Conservation (phyloP, 2,888 invertebrate species). For the Leptopterna dolabrata region DNA sequence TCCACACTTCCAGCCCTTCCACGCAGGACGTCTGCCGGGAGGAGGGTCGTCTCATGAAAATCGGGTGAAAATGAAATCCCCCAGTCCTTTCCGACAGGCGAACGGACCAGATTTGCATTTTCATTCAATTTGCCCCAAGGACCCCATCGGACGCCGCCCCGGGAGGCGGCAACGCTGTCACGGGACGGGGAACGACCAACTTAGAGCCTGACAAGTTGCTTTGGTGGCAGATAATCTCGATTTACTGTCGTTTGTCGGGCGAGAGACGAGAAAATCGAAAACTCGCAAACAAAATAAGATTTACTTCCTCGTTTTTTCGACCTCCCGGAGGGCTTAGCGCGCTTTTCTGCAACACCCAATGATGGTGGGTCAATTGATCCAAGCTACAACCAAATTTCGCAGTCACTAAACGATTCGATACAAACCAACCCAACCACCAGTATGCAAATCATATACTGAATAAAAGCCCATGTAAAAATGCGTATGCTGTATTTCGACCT, state of each 20-base stretch:
- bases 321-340: too few relatives aligned
- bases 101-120: background rate
- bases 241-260: background rate
- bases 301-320: background rate
- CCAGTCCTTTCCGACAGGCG: background rate
- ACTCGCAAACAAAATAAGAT: background rate
- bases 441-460: too few relatives aligned
- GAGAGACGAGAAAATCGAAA: conserved; percentile 10
- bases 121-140: conserved; percentile 15
- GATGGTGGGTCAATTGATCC: too few relatives aligned
- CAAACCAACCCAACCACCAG: too few relatives aligned
- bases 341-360: too few relatives aligned
- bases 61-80: background rate
- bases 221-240: conserved; percentile 16
- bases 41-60: background rate
- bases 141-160: background rate
- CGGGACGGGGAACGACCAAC: background rate
- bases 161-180: background rate
- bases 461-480: too few relatives aligned
- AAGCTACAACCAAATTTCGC: too few relatives aligned
- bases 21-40: background rate
- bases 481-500: too few relatives aligned
- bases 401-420: too few relatives aligned
- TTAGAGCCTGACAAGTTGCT: conserved; percentile 8
- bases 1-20: too few relatives aligned